Evolutionary conservation across 1,140 invertebrate species (phyloP).

Genomic region (Camponotus pennsylvanicus): DNA sequence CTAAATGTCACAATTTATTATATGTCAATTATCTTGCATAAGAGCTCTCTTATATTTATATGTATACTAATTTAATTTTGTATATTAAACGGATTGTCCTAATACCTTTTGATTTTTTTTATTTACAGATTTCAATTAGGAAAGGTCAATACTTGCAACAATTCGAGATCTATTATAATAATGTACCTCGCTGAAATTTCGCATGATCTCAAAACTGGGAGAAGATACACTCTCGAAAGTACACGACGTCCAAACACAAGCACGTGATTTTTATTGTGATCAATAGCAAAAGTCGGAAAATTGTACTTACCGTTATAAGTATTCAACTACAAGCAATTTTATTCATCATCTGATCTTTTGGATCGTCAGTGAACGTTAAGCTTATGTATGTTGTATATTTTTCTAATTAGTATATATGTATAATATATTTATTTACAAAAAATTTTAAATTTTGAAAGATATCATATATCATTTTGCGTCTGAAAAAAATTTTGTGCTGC

Average conservation of each 20-base stretch:
- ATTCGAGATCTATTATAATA: conserved; percentile 16
- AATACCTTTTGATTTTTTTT: conserved; percentile 33
- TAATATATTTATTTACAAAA: neutral
- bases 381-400: conserved; percentile 19
- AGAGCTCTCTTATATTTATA: too few relatives aligned
- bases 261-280: conserved; percentile 21
- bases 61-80: neutral
- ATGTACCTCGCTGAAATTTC: conserved; percentile 35
- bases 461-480: neutral
- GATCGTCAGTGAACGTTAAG: neutral
- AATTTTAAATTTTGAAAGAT: neutral
- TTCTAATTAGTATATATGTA: neutral
- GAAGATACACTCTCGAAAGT: conserved; percentile 22
- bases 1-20: neutral
- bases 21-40: too few relatives aligned
- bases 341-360: neutral
- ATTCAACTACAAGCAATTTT: neutral
- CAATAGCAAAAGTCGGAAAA: conserved; percentile 21
- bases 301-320: conserved; percentile 38
- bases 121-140: conserved; percentile 53
- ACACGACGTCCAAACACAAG: neutral
- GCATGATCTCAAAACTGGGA: conserved; percentile 63
- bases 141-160: conserved; percentile 30
- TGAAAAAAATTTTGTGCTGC: neutral
- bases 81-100: neutral